phyloP scores from a whole-genome alignment of 2,797 vertebrate genomes.

The Brachyrhaphis roseni region DNA sequence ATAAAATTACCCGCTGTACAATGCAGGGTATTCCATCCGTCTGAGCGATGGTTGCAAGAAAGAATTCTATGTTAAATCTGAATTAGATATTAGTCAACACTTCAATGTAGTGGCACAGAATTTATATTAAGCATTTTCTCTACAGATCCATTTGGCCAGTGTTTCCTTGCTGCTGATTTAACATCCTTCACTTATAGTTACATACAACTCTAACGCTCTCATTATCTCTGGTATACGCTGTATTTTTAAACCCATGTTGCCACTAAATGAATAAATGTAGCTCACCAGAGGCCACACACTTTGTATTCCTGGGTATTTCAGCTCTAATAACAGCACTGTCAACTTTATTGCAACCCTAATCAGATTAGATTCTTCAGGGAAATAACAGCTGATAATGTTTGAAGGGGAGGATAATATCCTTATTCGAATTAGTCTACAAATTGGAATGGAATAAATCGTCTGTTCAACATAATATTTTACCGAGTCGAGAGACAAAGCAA shows the following conservation, averaged over 20 bases:
- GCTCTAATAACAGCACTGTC: conserved; percentile 63
- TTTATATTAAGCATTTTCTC: not conserved
- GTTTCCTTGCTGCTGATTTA: conserved; percentile 6
- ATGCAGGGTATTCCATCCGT: not conserved
- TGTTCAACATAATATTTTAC: conserved; percentile 73
- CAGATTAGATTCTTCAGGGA: conserved; percentile 78
- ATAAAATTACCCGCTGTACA: not conserved
- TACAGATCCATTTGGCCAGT: not conserved
- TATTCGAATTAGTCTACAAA: conserved; percentile 77
- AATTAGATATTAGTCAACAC: conserved; percentile 21
- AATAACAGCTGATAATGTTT: conserved; percentile 77
- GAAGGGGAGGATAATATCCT: conserved; percentile 76
- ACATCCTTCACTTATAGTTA: conserved; percentile 15
- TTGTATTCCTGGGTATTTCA: conserved; percentile 52
- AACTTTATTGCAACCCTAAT: conserved; percentile 67
- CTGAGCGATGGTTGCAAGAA: not conserved
- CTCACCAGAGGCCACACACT: conserved; percentile 58
- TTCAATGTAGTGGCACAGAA: conserved; percentile 3
- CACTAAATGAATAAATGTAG: conserved; percentile 13
- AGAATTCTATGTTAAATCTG: not conserved
- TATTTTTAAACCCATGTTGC: conserved; percentile 7
- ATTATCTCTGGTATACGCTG: conserved; percentile 5
- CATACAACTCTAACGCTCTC: conserved; percentile 7
- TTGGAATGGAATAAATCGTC: conserved; percentile 76
- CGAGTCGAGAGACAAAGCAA: conserved; percentile 62